These are phyloP conservation scores for Euura saliciscinereae DNA, from an alignment of 1,140 invertebrate genomes.

Conservation along the genomic window DNA sequence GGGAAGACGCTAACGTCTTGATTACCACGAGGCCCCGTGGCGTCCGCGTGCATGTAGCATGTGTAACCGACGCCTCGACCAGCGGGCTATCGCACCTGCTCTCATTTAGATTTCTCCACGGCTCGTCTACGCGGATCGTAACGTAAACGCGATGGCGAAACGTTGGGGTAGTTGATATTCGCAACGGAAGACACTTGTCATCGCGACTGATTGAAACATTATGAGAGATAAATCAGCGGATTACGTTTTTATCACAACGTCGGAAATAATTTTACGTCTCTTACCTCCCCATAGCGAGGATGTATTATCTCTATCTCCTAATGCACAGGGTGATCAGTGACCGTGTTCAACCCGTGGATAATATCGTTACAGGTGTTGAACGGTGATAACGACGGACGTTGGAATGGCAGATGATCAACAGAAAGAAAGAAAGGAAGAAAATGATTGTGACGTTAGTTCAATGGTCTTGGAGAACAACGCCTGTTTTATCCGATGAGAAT, in stretches of 20 bases:
- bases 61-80: background rate
- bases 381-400: background rate
- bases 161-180: too few species aligned
- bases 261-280: too few species aligned
- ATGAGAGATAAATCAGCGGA: too few species aligned
- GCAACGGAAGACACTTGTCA: too few species aligned
- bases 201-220: too few species aligned
- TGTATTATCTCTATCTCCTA: too few species aligned
- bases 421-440: background rate
- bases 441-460: slow-evolving; percentile 1
- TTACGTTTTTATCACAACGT: too few species aligned
- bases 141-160: too few species aligned
- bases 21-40: background rate
- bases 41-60: background rate
- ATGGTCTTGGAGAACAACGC: background rate
- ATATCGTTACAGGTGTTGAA: background rate
- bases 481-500: background rate
- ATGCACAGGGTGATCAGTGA: background rate
- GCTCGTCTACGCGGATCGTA: background rate
- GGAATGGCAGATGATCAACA: background rate
- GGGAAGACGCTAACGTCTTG: slow-evolving; percentile 6
- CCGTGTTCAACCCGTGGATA: background rate
- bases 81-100: slow-evolving; percentile 1
- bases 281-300: too few species aligned
- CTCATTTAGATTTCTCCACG: background rate